Evolutionary conservation across 1,140 invertebrate species (phyloP).

Genomic region (Drosophila ironensis): DNA sequence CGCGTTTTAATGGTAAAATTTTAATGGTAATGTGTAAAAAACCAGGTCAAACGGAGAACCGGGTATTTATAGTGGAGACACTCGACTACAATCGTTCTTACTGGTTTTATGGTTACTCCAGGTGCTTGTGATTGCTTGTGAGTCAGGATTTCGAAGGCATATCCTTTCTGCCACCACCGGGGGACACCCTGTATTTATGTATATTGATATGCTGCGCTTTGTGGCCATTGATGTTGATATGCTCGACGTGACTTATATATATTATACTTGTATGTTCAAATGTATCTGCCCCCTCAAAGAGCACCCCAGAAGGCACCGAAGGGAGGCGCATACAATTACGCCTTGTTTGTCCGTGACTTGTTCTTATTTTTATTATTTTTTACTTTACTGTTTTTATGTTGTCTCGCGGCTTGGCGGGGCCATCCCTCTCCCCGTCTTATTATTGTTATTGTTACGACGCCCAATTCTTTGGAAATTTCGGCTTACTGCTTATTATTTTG

Average conservation of each 20-base stretch:
- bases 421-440: slow-evolving; percentile 9
- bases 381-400: slow-evolving; percentile 10
- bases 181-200: slow-evolving; percentile 19
- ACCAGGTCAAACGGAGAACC: no score
- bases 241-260: slow-evolving; percentile 57
- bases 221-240: slow-evolving; percentile 63
- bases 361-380: slow-evolving; percentile 15
- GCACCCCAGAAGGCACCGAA: background rate
- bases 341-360: slow-evolving; percentile 37
- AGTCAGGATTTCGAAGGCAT: no score
- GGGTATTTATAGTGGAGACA: no score
- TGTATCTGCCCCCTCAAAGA: slow-evolving; percentile 6
- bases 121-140: background rate
- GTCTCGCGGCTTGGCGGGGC: slow-evolving; percentile 1
- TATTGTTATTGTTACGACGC: slow-evolving; percentile 48
- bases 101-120: background rate
- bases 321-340: slow-evolving; percentile 59
- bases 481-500: slow-evolving; percentile 50
- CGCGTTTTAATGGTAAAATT: no score
- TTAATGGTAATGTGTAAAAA: no score
- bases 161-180: background rate
- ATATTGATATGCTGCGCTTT: slow-evolving; percentile 51
- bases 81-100: no score
- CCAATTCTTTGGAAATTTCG: slow-evolving; percentile 54
- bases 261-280: slow-evolving; percentile 5